Evolutionary conservation across 2,113 vertebrate species (phyloP).

Genomic region (Accipiter virgatus): DNA sequence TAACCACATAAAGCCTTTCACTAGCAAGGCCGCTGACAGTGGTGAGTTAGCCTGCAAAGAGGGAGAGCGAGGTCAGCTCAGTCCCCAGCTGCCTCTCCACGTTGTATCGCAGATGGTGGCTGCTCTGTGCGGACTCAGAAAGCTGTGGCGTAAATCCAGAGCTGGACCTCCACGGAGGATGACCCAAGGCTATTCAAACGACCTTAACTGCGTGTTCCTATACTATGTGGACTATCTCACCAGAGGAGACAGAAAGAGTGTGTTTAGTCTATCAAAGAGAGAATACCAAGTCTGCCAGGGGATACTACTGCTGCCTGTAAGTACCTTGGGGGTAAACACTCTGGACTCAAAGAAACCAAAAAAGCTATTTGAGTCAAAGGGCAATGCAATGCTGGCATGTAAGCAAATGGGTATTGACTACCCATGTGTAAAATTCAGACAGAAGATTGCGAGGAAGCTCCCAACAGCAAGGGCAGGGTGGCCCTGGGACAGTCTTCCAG

Average conservation of each 20-base stretch:
- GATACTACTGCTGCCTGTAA: not conserved
- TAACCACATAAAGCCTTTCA: not conserved
- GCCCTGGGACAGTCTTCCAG: not conserved
- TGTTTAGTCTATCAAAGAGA: slow-evolving; percentile 18
- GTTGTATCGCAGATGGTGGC: rapidly evolving
- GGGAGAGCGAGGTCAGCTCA: not conserved
- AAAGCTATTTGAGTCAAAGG: not conserved
- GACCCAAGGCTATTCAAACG: not conserved
- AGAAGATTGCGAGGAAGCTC: not conserved
- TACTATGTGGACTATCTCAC: not conserved
- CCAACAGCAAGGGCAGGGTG: not conserved
- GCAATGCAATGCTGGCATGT: not conserved
- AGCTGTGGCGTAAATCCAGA: not conserved
- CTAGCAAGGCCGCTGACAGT: not conserved
- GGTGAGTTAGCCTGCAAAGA: not conserved
- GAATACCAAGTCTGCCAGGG: not conserved
- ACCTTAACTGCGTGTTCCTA: not conserved
- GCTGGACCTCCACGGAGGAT: not conserved
- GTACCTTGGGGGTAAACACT: not conserved
- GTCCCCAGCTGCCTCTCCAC: rapidly evolving
- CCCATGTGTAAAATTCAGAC: not conserved
- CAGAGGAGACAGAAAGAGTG: not conserved
- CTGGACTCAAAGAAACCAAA: not conserved
- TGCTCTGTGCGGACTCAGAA: rapidly evolving
- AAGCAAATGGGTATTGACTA: not conserved